Evolutionary conservation across 2,113 vertebrate species (phyloP).

Genomic region (Tichodroma muraria): DNA sequence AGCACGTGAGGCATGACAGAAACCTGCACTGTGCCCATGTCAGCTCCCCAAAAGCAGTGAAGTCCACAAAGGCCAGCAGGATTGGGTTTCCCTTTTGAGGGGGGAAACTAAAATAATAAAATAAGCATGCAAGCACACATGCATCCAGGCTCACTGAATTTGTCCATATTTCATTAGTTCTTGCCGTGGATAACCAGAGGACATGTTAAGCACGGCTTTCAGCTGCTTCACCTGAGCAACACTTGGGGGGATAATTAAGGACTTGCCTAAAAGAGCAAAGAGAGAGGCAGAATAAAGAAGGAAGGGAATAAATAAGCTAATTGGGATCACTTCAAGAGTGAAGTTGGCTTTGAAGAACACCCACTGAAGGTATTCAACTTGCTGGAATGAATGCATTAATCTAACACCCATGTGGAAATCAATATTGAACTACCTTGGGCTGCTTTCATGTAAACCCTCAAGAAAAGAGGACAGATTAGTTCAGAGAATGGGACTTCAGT

Average conservation of each 20-base stretch:
- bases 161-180: constrained; percentile 15
- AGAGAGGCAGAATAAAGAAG: not conserved
- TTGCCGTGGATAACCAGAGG: not conserved
- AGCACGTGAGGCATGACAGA: not conserved
- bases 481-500: not conserved
- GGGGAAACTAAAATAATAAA: not conserved
- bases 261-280: not conserved
- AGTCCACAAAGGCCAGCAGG: not conserved
- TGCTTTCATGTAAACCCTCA: constrained; percentile 15
- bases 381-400: not conserved
- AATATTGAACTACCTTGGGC: not conserved
- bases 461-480: not conserved
- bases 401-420: not conserved
- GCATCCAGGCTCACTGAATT: not conserved
- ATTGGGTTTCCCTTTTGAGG: constrained; percentile 10
- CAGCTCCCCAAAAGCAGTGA: not conserved
- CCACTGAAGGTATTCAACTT: constrained; percentile 5
- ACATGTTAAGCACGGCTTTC: constrained; percentile 9
- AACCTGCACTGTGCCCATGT: not conserved
- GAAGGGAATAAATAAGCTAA: not conserved
- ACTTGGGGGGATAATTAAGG: constrained; percentile 25
- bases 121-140: not conserved
- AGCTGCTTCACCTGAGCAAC: constrained; percentile 3
- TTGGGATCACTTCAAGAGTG: constrained; percentile 18
- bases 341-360: constrained; percentile 41